These are phyloP conservation scores for Corythornis madagascariensis DNA, from an alignment of 2,113 vertebrate genomes.

Conservation along the genomic window DNA sequence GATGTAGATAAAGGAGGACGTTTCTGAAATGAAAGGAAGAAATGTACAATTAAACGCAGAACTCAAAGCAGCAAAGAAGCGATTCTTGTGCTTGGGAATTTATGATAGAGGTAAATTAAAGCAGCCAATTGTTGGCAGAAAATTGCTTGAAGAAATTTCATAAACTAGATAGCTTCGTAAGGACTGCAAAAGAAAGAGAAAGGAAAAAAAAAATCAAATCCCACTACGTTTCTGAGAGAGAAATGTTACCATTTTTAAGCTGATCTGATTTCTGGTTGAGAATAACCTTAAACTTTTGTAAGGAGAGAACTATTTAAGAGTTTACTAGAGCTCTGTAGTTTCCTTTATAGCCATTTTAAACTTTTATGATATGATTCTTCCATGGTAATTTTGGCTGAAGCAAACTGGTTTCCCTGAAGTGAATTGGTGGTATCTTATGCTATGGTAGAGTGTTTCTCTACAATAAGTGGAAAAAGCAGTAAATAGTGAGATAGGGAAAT, in stretches of 20 bases:
- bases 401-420: not conserved
- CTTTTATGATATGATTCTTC: not conserved
- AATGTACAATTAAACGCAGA: slow-evolving; percentile 13
- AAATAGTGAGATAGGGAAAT: not conserved
- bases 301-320: not conserved
- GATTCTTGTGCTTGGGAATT: not conserved
- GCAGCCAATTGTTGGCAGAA: not conserved
- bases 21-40: not conserved
- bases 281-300: not conserved
- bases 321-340: not conserved
- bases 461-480: not conserved
- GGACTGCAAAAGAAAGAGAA: not conserved
- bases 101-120: not conserved
- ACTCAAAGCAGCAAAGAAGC: not conserved
- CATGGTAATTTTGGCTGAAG: not conserved
- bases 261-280: not conserved
- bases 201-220: not conserved
- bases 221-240: not conserved
- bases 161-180: not conserved
- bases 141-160: not conserved
- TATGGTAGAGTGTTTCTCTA: not conserved
- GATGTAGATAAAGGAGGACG: not conserved
- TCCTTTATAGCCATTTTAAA: not conserved
- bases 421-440: not conserved
- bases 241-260: not conserved